These are phyloP conservation scores for Drosophila lacteicornis DNA, from an alignment of 1,140 invertebrate genomes.

Conservation along the genomic window DNA sequence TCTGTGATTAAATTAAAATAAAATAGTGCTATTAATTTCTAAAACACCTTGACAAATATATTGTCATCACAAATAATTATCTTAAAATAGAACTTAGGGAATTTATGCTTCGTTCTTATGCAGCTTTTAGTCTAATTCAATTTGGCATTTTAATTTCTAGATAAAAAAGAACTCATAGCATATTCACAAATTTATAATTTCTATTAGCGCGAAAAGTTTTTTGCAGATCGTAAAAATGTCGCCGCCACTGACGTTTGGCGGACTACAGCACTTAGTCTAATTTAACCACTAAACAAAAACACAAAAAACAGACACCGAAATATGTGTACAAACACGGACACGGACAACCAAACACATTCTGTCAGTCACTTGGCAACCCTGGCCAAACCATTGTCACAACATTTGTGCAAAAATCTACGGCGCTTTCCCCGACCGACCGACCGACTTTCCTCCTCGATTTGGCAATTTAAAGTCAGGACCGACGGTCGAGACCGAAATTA, in stretches of 20 bases:
- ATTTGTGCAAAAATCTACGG: conserved; percentile 47
- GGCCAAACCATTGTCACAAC: conserved; percentile 66
- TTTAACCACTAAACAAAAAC: conserved; percentile 69
- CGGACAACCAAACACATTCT: conserved; percentile 30
- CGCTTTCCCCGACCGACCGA: neutral
- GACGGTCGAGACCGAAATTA: conserved; percentile 46
- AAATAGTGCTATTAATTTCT: no score
- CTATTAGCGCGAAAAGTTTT: conserved; percentile 60
- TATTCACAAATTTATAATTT: conserved; percentile 59
- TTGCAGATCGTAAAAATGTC: conserved; percentile 61
- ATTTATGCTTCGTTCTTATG: neutral
- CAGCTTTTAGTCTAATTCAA: neutral
- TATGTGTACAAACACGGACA: conserved; percentile 12
- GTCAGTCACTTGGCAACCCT: conserved; percentile 70
- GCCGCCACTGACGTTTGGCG: conserved; percentile 45
- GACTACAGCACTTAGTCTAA: conserved; percentile 76
- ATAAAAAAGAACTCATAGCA: conserved; percentile 2
- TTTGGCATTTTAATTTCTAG: neutral
- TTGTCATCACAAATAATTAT: no score
- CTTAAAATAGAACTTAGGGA: no score
- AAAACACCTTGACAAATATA: no score
- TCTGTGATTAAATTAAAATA: no score
- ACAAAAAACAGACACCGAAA: conserved; percentile 37
- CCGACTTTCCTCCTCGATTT: conserved; percentile 3
- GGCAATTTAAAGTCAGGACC: conserved; percentile 62